Evolutionary conservation across 2,797 vertebrate genomes (phyloP), one percentile per base, ranked within the genome.

Genomic region (Sebastolobus altivelis): DNA sequence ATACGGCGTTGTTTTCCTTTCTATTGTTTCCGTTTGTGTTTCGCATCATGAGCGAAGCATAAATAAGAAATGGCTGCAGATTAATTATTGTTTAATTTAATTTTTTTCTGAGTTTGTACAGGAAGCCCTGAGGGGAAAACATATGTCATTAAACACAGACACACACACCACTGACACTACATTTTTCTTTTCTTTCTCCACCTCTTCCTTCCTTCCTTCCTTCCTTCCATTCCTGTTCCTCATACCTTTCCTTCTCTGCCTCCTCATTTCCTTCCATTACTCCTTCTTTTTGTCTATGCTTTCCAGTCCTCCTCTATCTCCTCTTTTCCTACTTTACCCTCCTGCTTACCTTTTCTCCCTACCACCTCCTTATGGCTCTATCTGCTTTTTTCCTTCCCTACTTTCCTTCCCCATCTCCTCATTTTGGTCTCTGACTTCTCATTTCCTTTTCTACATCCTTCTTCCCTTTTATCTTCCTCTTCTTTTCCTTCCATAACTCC

Each of bases 101-200:
- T 80, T 60, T 43, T 4, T 77, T 43, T 61, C 65, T 59, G 22
- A 38, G 65, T 85, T 78, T 74, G 20, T n/a, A 67, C 70, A 86
- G 84, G 79, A 89, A 74, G 62, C 9, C 33, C 72, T 52, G 75
- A 49, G 75, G 72, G 8, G 6, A 8, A 40, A 55, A 49, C 59
- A 43, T 54, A 38, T 40, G 60, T 76, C 43, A 80, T 8, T 1
- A 69, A 27, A 60, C 71, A 58, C 14, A 25, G 22, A 71, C n/a
- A 68, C 11, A 52, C 60, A 62, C 29, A 25, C 9, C 4, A 10
- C 25, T 38, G 55, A 58, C 13, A 58, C 27, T 12, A 56, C 22
- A 27, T 25, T 25, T 25, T 25, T 25, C 14, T 12, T 10, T 25
- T 55, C 52, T 55, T 25, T 22, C 52, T 6, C 54, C 31, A n/a